phyloP scores from a whole-genome alignment of 2,797 vertebrate species.

The Sebastes melanostomus region DNA sequence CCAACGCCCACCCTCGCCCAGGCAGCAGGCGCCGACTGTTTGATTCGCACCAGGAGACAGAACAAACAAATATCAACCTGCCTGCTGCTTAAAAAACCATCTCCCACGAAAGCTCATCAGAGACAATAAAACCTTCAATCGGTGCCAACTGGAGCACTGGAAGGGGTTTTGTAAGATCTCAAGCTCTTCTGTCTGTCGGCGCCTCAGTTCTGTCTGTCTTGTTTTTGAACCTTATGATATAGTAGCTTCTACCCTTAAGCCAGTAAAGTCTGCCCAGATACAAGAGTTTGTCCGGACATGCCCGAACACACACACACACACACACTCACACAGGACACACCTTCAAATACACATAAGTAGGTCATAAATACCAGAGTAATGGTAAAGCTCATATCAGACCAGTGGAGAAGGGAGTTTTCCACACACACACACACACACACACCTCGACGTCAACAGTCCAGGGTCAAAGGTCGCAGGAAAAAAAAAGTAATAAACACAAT shows the following conservation, averaged over 20 bases:
- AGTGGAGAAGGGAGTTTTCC: constrained; percentile 48
- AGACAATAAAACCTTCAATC: constrained; percentile 38
- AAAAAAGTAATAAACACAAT: not conserved
- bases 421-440: constrained; percentile 27
- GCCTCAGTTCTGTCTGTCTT: not conserved
- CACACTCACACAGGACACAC: constrained; percentile 31
- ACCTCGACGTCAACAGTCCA: constrained; percentile 53
- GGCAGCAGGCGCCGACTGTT: constrained; percentile 37
- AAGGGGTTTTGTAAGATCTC: constrained; percentile 41
- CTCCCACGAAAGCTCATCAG: constrained; percentile 45
- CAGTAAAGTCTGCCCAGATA: constrained; percentile 51
- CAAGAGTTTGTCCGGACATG: constrained; percentile 58
- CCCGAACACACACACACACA: constrained; percentile 18
- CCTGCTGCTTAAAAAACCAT: constrained; percentile 52
- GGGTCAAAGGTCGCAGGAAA: constrained; percentile 39
- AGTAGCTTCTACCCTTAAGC: constrained; percentile 56
- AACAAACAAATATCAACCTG: constrained; percentile 66
- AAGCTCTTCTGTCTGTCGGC: constrained; percentile 37
- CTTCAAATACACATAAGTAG: constrained; percentile 57
- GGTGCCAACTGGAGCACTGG: constrained; percentile 51
- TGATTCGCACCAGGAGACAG: constrained; percentile 52
- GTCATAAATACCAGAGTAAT: constrained; percentile 73
- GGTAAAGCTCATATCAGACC: constrained; percentile 63
- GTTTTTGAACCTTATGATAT: constrained; percentile 40
- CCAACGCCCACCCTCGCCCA: constrained; percentile 37